Evolutionary conservation across 2,113 vertebrate genomes (phyloP).

Genomic region (Eptatretus burgeri): DNA sequence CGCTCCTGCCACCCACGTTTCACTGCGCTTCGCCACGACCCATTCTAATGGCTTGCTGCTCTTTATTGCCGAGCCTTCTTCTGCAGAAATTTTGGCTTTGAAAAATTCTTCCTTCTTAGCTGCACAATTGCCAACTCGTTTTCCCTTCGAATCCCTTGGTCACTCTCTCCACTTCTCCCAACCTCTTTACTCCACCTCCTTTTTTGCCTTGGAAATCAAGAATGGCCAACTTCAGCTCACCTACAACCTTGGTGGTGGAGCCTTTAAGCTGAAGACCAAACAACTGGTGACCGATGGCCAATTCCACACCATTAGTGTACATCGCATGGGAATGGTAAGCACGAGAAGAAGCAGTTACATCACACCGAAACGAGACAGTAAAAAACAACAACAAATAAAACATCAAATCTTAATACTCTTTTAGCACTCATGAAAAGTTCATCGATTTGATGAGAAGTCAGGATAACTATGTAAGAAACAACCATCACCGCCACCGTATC

Average conservation of each 20-base stretch:
- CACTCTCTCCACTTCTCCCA: too few species aligned
- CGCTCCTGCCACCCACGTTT: slow-evolving; percentile 89
- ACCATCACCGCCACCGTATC: too few species aligned
- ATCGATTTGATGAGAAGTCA: too few species aligned
- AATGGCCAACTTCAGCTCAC: slow-evolving; percentile 55
- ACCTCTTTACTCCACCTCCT: too few species aligned
- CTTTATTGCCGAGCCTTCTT: slow-evolving; percentile 84
- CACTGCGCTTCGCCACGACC: slow-evolving; percentile 81
- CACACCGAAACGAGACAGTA: too few species aligned
- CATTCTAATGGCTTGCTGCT: slow-evolving; percentile 47
- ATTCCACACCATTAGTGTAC: slow-evolving; percentile 74
- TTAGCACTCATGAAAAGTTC: too few species aligned
- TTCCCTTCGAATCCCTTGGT: too few species aligned
- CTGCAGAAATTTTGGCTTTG: slow-evolving; percentile 27
- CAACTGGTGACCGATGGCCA: slow-evolving; percentile 69
- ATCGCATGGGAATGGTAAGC: slow-evolving; percentile 76
- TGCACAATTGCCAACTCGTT: too few species aligned
- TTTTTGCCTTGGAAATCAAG: slow-evolving; percentile 27
- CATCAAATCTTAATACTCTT: too few species aligned
- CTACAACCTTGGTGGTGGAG: slow-evolving; percentile 65
- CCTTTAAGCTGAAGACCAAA: slow-evolving; percentile 47
- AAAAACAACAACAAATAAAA: too few species aligned
- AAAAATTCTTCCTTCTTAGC: too few species aligned
- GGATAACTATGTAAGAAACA: too few species aligned
- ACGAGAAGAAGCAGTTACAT: background rate